Evolutionary conservation across 2,797 vertebrate genomes (phyloP).

Genomic region (Mus minutoides): DNA sequence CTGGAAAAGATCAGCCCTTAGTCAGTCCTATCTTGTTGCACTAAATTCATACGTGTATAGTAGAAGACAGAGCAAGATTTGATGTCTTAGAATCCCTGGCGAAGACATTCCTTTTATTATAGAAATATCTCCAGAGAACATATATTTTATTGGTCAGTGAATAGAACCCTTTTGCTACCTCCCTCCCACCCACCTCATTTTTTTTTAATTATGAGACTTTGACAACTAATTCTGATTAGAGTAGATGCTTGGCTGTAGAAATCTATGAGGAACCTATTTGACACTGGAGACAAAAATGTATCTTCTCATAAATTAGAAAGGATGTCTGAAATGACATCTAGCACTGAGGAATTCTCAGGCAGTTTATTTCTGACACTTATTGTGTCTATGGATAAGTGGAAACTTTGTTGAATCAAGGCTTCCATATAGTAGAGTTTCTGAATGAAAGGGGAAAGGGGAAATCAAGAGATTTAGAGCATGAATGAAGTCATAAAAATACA

Average conservation of each 20-base stretch:
- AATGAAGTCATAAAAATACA: background rate
- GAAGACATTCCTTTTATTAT: background rate
- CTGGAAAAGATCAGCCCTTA: background rate
- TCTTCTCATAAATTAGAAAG: constrained; percentile 47
- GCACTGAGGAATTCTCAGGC: constrained; percentile 38
- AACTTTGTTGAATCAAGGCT: background rate
- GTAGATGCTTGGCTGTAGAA: constrained; percentile 22
- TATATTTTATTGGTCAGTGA: constrained; percentile 14
- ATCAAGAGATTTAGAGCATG: constrained; percentile 19
- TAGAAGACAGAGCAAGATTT: background rate
- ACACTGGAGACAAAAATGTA: background rate
- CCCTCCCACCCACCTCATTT: background rate
- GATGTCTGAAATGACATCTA: constrained; percentile 51
- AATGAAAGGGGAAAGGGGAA: constrained; percentile 2
- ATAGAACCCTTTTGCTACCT: background rate
- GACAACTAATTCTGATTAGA: constrained; percentile 11
- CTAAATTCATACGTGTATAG: background rate
- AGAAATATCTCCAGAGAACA: constrained; percentile 23
- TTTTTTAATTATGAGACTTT: background rate
- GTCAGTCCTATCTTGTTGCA: background rate
- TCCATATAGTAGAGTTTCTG: background rate
- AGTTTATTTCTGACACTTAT: constrained; percentile 43
- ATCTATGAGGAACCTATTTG: constrained; percentile 30
- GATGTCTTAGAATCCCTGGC: background rate
- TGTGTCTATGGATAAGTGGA: background rate